Evolutionary conservation across 2,797 vertebrate genomes (phyloP), one percentile per base, ranked within the genome.

Genomic region (Coendou prehensilis): DNA sequence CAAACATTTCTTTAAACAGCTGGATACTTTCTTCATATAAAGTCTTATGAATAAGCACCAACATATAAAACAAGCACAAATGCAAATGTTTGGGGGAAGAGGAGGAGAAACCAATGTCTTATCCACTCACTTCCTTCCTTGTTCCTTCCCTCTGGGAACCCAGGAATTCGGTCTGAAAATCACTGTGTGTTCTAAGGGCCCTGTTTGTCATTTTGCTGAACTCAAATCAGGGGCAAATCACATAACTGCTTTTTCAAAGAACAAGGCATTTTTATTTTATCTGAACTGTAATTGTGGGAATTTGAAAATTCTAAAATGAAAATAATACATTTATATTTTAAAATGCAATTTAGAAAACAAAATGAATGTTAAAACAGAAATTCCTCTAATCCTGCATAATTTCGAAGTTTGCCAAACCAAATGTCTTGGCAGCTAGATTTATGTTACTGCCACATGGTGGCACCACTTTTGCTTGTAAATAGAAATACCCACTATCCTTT

Each of bases 401-500:
- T 96, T 94, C 56, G 83, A 84, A 45, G 26, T 30, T 81, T 15
- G 18, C 37, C 85, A 88, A 88, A 64, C 45, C 87, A 73, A 88
- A 57, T 56, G 63, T 78, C 56, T 30, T 80, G 90, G 84, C 67
- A 93, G 45, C 82, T 90, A 37, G 71, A n/a, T 87, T 90, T 96
- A 82, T 28, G 22, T 79, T 78, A 61, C n/a, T 92, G 79, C 95
- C 97, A 97, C 95, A 94, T 45, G 95, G 94, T 95, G 97, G 96
- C 92, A 94, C 93, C 82, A 96, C 93, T 92, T 96, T 64, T 88
- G 92, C 92, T 94, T 37, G 0, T 61, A 95, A 94, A 79, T 56
- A 88, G 87, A 95, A 95, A 93, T 79, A 94, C 30, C 67, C 75
- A 93, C 50, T 88, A 52, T 50, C 33, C 20, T 93, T 93, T 93